A percentile compares a stretch with the other conserved stretches of the same genome.
phyloP scores from a whole-genome alignment of 2,888 invertebrate species.

The Piscicola geometra region DNA sequence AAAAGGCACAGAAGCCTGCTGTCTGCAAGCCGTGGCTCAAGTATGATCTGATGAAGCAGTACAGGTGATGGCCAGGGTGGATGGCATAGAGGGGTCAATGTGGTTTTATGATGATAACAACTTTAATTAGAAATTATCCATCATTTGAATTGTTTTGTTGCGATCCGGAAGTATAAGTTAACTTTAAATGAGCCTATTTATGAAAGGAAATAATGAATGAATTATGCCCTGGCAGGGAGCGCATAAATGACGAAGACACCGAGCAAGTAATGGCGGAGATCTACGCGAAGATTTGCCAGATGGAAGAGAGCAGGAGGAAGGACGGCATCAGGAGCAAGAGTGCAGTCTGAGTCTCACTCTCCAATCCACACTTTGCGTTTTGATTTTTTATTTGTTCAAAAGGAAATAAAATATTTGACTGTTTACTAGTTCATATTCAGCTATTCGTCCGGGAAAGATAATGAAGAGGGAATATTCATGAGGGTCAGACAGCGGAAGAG shows the following conservation, averaged over 20 bases:
- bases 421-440: no score
- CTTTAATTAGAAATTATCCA: background rate
- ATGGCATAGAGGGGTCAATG: background rate
- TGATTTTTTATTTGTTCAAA: no score
- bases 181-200: no score
- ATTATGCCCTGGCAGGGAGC: no score
- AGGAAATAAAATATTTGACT: no score
- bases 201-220: no score
- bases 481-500: background rate
- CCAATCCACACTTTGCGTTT: background rate
- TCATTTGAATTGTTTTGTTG: background rate
- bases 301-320: constrained; percentile 42
- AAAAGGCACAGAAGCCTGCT: constrained; percentile 58
- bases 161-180: no score
- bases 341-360: background rate
- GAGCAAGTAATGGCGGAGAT: constrained; percentile 78
- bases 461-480: no score
- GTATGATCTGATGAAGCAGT: constrained; percentile 87
- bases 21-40: constrained; percentile 71
- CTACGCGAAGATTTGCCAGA: constrained; percentile 31
- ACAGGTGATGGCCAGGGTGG: constrained; percentile 63
- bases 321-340: constrained; percentile 50
- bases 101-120: background rate
- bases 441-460: no score
- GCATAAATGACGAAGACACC: constrained; percentile 82